Evolutionary conservation across 2,113 vertebrate species (phyloP).

Genomic region (Emydura subglobosa): DNA sequence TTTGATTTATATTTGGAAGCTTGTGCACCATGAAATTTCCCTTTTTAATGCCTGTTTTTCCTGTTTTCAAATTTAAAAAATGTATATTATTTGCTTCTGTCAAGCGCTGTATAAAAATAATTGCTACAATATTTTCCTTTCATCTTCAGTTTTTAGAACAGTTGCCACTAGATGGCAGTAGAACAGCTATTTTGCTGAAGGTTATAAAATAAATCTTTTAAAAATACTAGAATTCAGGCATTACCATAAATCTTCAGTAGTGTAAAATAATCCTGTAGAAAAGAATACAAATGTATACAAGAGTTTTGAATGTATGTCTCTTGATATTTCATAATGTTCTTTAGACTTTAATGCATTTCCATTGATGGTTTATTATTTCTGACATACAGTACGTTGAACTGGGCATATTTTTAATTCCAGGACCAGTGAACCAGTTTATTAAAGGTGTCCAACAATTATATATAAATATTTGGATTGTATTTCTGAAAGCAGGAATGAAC

Average conservation of each 20-base stretch:
- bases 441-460: neutral
- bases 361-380: neutral
- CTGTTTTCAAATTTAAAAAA: neutral
- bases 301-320: neutral
- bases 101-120: neutral
- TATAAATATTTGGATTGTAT: neutral
- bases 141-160: neutral
- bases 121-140: neutral
- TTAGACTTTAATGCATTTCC: neutral
- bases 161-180: constrained; percentile 53
- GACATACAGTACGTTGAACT: neutral
- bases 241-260: neutral
- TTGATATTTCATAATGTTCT: neutral
- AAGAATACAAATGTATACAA: neutral
- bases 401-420: neutral
- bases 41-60: neutral
- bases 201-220: neutral
- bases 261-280: neutral
- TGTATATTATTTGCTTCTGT: neutral
- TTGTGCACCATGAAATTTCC: neutral
- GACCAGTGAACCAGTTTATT: neutral
- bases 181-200: neutral
- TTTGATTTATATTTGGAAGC: neutral
- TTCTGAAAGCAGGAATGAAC: neutral
- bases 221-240: neutral